Evolutionary conservation across 2,113 vertebrate species (phyloP).

Genomic region (Albula glossodonta): DNA sequence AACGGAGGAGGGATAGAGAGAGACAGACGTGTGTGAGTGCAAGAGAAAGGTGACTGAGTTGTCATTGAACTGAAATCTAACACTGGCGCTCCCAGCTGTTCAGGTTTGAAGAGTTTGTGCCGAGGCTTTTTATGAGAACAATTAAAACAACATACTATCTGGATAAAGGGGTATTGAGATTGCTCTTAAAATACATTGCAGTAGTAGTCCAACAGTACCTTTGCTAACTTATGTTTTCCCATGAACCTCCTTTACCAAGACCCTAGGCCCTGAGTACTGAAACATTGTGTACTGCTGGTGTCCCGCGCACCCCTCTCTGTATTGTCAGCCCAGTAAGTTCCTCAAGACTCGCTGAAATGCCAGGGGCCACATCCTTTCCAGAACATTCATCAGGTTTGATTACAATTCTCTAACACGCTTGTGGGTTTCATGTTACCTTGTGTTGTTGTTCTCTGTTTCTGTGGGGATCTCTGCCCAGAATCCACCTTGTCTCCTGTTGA

Average conservation of each 20-base stretch:
- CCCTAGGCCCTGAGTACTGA: too few relatives aligned
- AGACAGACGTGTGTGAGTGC: too few relatives aligned
- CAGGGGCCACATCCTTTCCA: not conserved
- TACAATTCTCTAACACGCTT: not conserved
- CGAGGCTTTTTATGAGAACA: not conserved
- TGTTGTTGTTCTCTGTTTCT: not conserved
- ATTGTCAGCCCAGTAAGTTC: not conserved
- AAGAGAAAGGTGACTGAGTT: too few relatives aligned
- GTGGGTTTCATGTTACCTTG: not conserved
- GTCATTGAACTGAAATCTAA: too few relatives aligned
- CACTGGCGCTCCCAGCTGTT: too few relatives aligned
- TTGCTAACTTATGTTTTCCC: not conserved
- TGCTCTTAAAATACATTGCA: not conserved
- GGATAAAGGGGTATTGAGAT: not conserved
- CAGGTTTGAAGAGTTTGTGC: too few relatives aligned
- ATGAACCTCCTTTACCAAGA: not conserved
- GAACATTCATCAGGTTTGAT: not conserved
- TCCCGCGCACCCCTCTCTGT: too few relatives aligned
- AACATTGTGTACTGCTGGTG: too few relatives aligned
- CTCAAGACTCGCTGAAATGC: not conserved
- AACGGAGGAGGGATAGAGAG: too few relatives aligned
- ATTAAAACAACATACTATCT: not conserved
- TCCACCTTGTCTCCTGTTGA: not conserved
- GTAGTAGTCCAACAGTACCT: too few relatives aligned
- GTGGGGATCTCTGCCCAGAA: not conserved